Conservation (phyloP, 2,797 vertebrate genomes). For the Platalea minor region DNA sequence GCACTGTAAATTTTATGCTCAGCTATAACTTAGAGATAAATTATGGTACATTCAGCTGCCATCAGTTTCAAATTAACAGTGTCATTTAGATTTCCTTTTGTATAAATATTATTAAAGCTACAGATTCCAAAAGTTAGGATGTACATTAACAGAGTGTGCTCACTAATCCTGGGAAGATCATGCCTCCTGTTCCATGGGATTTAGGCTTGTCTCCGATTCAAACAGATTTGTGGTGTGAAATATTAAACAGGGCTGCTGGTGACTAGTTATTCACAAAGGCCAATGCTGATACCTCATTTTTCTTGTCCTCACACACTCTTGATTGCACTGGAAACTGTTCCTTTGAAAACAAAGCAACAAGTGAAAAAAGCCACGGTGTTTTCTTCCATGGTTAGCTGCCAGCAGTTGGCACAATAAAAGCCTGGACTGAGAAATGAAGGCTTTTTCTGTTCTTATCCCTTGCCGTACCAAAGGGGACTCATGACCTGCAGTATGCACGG, state of each 20-base stretch:
- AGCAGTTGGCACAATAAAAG: background rate
- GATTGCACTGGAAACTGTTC: background rate
- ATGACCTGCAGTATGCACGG: fast-evolving
- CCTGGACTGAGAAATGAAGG: background rate
- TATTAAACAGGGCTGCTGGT: background rate
- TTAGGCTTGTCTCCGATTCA: slow-evolving; percentile 9
- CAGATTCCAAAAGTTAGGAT: background rate
- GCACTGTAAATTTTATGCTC: slow-evolving; percentile 56
- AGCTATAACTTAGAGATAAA: slow-evolving; percentile 49
- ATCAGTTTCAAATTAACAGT: background rate
- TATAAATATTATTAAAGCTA: background rate
- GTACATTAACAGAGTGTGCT: background rate
- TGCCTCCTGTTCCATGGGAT: slow-evolving; percentile 8
- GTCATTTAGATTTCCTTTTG: background rate
- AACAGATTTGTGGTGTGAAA: slow-evolving; percentile 29
- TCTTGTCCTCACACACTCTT: background rate
- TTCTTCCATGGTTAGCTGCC: slow-evolving; percentile 15
- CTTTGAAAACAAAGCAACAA: slow-evolving; percentile 17
- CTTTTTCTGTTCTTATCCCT: background rate
- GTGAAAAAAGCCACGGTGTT: background rate
- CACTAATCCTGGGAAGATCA: slow-evolving; percentile 13
- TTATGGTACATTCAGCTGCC: background rate
- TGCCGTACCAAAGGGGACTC: background rate
- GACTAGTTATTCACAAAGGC: background rate
- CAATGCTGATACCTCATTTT: background rate